Evolutionary conservation across 2,888 invertebrate genomes (phyloP), one percentile per base, ranked within the genome.

Genomic region (Cynaeus angustus): DNA sequence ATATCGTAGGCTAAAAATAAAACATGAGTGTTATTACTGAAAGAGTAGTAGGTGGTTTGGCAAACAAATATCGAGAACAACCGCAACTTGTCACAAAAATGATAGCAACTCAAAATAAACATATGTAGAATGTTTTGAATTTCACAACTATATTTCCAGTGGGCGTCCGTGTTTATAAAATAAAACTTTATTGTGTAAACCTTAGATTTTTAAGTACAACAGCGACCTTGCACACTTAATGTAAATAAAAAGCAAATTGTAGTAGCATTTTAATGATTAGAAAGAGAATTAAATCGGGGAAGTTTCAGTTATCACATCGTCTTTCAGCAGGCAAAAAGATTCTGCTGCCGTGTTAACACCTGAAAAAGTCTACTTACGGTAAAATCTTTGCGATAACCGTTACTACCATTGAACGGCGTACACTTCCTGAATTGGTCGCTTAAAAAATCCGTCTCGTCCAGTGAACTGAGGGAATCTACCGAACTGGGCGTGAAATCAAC

Each of bases 1-100:
- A 89, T 77, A 90, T 89, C 68, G 89, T 89, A 48, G 89, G 90
- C 90, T 90, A 78, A 86, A 88, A 82, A 82, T 81, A 81, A 83
- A 84, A 72, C 72, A 73, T 13, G 66, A 66, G 66, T 67, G 67
- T 66, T 61, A 72, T 71, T 62, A 73, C 64, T 67, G 52, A 43
- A 21, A 43, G 28, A 38, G 41, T 59, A 62, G 68, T 61, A 61
- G 67, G 68, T 61, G 66, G 46, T 73, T 73, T 72, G 74, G 74
- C 74, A 72, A 70, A 33, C 41, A 58, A 66, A 66, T 43, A 43
- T 43, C 37, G 48, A 28, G 56, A 55, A 46, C 56, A 52, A 52
- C 28, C 50, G 30, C 68, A 62, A 70, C 61, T 41, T 67, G 70
- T 48, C 72, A 73, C 73, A 74, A 74, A 75, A 72, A 73, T 72